Conservation (phyloP, 2,113 vertebrate species). For the Cheilinus undulatus region DNA sequence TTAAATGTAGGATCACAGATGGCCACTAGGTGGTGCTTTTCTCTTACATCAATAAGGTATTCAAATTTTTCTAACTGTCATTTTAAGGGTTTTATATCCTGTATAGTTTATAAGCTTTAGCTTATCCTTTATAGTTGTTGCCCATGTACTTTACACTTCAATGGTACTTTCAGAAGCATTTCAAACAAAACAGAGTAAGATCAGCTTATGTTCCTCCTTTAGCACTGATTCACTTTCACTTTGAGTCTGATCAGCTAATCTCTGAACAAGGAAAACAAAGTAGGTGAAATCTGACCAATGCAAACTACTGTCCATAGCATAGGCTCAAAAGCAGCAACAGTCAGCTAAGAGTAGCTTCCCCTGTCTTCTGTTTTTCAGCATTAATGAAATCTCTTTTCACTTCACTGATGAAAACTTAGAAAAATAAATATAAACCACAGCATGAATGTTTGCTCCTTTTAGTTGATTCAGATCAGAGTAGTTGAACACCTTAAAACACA, state of each 20-base stretch:
- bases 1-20: not conserved
- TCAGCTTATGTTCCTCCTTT: not conserved
- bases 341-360: not conserved
- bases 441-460: not conserved
- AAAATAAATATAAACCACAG: not conserved
- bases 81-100: not conserved
- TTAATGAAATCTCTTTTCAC: not conserved
- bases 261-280: not conserved
- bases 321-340: not conserved
- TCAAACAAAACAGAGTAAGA: not conserved
- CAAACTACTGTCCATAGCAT: not conserved
- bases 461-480: no score
- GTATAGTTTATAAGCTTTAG: no score
- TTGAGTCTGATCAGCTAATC: not conserved
- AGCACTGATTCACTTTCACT: not conserved
- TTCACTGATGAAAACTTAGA: not conserved
- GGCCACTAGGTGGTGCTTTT: slow-evolving; percentile 4
- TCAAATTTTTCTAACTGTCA: not conserved
- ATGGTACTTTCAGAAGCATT: not conserved
- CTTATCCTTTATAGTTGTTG: no score
- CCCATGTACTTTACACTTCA: not conserved
- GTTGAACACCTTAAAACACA: not conserved
- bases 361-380: not conserved
- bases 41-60: not conserved
- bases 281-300: not conserved